Conservation (phyloP, 2,797 vertebrate genomes). For the Semotilus atromaculatus region DNA sequence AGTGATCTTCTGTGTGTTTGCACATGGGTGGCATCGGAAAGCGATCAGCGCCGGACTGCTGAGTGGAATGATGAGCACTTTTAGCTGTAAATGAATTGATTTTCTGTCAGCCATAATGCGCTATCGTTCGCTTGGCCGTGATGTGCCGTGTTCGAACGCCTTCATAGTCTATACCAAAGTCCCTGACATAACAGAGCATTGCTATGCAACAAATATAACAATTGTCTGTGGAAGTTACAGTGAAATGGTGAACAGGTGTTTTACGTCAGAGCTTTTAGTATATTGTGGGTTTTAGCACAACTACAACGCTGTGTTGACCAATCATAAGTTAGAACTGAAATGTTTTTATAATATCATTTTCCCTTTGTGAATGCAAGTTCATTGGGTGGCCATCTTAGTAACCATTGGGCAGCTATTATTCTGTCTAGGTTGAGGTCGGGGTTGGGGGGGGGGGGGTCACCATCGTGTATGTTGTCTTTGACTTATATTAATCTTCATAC, state of each 20-base stretch:
- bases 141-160: not conserved
- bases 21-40: conserved; percentile 65
- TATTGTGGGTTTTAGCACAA: not conserved
- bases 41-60: conserved; percentile 34
- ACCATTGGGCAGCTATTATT: not conserved
- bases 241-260: conserved; percentile 1
- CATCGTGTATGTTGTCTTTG: too few species aligned
- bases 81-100: conserved; percentile 73
- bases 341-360: not conserved
- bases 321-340: not conserved
- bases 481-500: too few species aligned
- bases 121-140: conserved; percentile 49
- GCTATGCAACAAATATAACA: conserved; percentile 20
- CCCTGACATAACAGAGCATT: conserved; percentile 3
- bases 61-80: conserved; percentile 66
- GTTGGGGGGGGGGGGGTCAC: too few species aligned
- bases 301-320: not conserved
- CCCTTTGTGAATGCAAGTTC: not conserved
- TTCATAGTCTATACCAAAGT: conserved; percentile 1
- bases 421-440: not conserved
- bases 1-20: conserved; percentile 34
- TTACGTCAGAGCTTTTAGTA: not conserved
- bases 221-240: not conserved
- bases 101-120: conserved; percentile 68
- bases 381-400: not conserved